Conservation (phyloP, 2,113 vertebrate species). For the Morone chrysops region DNA sequence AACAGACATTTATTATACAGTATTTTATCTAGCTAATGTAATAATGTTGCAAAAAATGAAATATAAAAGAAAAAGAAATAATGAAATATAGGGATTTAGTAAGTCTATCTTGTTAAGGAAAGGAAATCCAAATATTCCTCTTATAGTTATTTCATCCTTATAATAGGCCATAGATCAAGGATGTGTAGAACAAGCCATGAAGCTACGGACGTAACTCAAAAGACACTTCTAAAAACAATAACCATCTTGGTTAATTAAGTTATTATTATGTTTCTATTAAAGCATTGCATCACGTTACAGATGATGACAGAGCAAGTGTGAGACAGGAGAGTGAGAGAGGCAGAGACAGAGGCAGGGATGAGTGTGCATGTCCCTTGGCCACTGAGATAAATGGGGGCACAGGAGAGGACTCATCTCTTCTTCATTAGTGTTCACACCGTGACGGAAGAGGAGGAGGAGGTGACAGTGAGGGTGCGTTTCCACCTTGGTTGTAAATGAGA, state of each 20-base stretch:
- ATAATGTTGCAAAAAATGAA: constrained; percentile 9
- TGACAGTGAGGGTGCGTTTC: constrained; percentile 58
- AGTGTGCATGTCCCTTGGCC: constrained; percentile 62
- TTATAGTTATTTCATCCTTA: background rate
- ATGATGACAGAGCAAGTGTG: constrained; percentile 37
- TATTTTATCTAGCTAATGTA: constrained; percentile 3
- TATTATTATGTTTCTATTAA: constrained; percentile 48
- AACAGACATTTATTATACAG: background rate
- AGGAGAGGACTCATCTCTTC: constrained; percentile 82
- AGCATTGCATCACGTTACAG: constrained; percentile 18
- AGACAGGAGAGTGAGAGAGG: constrained; percentile 42
- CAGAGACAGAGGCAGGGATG: constrained; percentile 52
- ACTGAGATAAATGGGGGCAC: constrained; percentile 81
- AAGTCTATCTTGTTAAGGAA: background rate
- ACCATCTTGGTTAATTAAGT: constrained; percentile 31
- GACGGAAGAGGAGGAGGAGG: constrained; percentile 67
- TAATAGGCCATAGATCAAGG: constrained; percentile 20
- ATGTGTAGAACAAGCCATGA: constrained; percentile 18
- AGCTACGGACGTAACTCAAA: constrained; percentile 21
- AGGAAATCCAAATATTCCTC: background rate
- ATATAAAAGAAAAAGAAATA: background rate
- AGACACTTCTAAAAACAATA: constrained; percentile 20
- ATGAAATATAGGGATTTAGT: too few relatives aligned
- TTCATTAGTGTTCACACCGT: constrained; percentile 84
- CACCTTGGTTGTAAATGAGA: constrained; percentile 81